Conservation (phyloP, 2,113 vertebrate species). For the Alethe diademata region DNA sequence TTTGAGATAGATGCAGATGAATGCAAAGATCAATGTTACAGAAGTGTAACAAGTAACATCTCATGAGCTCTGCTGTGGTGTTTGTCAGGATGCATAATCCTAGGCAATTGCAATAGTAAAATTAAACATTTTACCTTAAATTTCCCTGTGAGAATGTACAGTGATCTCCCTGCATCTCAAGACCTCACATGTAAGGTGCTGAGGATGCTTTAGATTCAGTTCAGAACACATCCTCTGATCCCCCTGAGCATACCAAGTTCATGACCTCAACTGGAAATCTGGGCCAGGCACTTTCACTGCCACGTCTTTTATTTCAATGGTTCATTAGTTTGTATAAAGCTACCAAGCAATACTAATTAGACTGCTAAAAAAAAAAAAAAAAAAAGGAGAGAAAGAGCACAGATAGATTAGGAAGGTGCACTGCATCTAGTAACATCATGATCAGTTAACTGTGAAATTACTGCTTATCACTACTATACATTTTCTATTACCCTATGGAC, state of each 20-base stretch:
- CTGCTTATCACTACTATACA: conserved; percentile 47
- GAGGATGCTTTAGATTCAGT: not conserved
- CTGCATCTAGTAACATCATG: conserved; percentile 35
- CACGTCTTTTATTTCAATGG: not conserved
- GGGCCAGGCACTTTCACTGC: not conserved
- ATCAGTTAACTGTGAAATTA: conserved; percentile 61
- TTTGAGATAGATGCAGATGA: not conserved
- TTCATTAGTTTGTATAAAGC: conserved; percentile 28
- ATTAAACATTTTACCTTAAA: not conserved
- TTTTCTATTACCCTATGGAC: conserved; percentile 59
- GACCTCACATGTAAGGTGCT: not conserved
- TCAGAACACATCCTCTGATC: not conserved
- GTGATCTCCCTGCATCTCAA: not conserved
- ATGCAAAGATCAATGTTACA: not conserved
- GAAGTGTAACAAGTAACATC: not conserved
- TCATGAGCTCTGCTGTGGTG: not conserved
- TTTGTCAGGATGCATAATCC: not conserved
- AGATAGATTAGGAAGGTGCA: conserved; percentile 10
- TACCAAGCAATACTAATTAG: conserved; percentile 11
- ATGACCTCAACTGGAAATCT: not conserved
- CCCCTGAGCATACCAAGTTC: not conserved
- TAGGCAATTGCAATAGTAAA: not conserved
- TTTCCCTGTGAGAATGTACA: not conserved
- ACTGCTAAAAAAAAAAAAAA: not conserved
- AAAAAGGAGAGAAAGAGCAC: not conserved